These are phyloP conservation scores for Trachelus tabidus DNA, from an alignment of 2,888 invertebrate genomes.

Conservation along the genomic window DNA sequence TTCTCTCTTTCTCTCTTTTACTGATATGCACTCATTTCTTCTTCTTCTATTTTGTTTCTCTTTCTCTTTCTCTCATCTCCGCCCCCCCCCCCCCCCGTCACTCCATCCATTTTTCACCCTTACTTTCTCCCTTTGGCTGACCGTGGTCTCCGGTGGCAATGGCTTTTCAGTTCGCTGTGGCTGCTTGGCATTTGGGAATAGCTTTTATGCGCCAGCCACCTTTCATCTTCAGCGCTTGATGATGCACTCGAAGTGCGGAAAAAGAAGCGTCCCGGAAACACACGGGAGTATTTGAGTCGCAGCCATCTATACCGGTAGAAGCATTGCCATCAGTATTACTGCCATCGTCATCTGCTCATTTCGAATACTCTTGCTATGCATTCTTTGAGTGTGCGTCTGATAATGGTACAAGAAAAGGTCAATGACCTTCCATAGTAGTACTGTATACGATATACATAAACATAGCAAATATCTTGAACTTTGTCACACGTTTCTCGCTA, in stretches of 20 bases:
- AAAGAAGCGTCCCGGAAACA: constrained; percentile 32
- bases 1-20: background rate
- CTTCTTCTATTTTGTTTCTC: background rate
- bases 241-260: constrained; percentile 50
- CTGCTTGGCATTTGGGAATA: constrained; percentile 59
- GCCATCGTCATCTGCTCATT: background rate
- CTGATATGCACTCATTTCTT: background rate
- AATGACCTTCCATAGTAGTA: background rate
- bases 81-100: background rate
- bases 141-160: constrained; percentile 10
- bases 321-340: background rate
- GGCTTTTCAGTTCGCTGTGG: constrained; percentile 36
- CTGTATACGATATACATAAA: background rate
- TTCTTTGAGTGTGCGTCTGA: background rate
- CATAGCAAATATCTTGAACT: background rate
- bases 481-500: constrained; percentile 1
- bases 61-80: background rate
- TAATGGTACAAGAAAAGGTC: background rate
- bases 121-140: constrained; percentile 8
- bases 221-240: constrained; percentile 57
- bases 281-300: constrained; percentile 3
- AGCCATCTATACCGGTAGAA: background rate
- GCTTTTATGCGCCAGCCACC: constrained; percentile 57
- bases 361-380: background rate
- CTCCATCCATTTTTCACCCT: background rate